phyloP scores from a whole-genome alignment of 2,113 vertebrate species.

The Erinaceus europaeus region DNA sequence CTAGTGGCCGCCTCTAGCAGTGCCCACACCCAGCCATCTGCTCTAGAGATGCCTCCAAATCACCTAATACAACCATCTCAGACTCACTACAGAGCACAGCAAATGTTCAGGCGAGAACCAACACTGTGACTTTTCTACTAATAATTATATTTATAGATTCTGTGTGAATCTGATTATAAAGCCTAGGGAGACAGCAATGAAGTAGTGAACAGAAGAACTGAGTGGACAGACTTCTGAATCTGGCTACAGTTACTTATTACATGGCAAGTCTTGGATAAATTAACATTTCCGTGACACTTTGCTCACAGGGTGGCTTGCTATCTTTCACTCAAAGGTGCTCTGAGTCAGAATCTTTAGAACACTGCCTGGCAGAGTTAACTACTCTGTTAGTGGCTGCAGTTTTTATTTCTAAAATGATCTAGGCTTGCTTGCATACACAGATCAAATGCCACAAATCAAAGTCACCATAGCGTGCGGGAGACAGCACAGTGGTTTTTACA shows the following conservation, averaged over 20 bases:
- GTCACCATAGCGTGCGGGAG: too few relatives aligned
- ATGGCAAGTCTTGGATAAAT: background rate
- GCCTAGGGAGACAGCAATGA: background rate
- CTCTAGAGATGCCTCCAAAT: background rate
- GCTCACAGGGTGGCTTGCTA: background rate
- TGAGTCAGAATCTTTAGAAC: background rate
- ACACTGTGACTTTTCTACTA: background rate
- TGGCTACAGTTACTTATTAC: background rate
- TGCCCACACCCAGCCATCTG: background rate
- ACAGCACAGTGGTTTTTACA: too few relatives aligned
- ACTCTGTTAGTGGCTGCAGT: background rate
- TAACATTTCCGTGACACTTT: background rate
- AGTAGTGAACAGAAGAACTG: background rate
- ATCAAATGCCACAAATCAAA: slow-evolving; percentile 21
- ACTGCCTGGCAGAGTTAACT: background rate
- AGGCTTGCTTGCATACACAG: slow-evolving; percentile 14
- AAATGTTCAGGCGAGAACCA: background rate
- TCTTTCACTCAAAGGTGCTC: background rate
- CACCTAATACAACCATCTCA: background rate
- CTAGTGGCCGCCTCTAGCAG: background rate
- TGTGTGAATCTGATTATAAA: slow-evolving; percentile 7
- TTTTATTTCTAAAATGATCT: slow-evolving; percentile 33
- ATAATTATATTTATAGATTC: background rate
- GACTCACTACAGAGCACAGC: background rate
- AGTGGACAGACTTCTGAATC: slow-evolving; percentile 22